phyloP scores from a whole-genome alignment of 53 echinoderm and acorn worm genomes.

The Paracentrotus lividus region DNA sequence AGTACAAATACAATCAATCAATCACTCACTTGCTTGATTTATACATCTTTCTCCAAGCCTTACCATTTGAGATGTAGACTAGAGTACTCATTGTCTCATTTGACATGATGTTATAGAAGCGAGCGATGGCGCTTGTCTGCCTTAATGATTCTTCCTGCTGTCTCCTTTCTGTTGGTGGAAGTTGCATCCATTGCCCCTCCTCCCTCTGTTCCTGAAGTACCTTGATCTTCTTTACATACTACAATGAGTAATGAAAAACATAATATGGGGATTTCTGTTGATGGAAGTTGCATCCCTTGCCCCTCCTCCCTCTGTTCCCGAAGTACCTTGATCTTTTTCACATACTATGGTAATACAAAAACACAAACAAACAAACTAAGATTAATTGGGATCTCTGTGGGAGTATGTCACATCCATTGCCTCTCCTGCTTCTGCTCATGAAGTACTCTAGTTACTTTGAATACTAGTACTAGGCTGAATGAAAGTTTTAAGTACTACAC shows the following conservation, averaged over 20 bases:
- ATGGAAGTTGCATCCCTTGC: constrained; percentile 79
- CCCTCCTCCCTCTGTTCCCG: constrained; percentile 81
- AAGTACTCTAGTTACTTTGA: no score
- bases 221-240: constrained; percentile 95
- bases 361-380: no score
- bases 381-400: no score
- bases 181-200: constrained; percentile 80
- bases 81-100: constrained; percentile 94
- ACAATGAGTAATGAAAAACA: no score
- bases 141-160: constrained; percentile 84
- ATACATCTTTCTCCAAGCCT: background rate
- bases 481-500: no score
- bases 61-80: constrained; percentile 86
- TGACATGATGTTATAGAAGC: constrained; percentile 98
- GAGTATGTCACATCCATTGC: no score
- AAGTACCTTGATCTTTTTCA: constrained; percentile 92
- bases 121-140: constrained; percentile 82
- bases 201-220: constrained; percentile 83
- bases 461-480: no score
- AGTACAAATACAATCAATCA: background rate
- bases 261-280: no score
- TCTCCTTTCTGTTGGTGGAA: constrained; percentile 78
- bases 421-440: no score
- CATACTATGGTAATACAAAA: no score
- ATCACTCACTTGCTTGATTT: background rate